These are phyloP conservation scores for Ceratina calcarata DNA, from an alignment of 1,140 invertebrate species.

Conservation along the genomic window DNA sequence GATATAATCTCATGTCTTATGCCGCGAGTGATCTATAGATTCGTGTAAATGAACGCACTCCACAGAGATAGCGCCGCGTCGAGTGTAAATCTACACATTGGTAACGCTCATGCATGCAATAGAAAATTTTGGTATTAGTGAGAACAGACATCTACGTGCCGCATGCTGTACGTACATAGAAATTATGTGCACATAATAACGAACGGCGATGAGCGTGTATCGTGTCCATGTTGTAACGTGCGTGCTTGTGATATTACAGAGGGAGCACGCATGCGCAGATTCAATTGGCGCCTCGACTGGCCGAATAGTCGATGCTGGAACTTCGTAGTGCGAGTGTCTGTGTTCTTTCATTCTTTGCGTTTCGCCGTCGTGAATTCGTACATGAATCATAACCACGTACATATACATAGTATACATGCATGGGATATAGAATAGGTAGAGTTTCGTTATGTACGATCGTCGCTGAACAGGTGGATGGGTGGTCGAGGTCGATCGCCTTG, in stretches of 20 bases:
- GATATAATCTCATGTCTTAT: background rate
- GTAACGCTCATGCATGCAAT: too few relatives aligned
- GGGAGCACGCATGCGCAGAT: constrained; percentile 64
- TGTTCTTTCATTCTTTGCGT: constrained; percentile 26
- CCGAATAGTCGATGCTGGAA: constrained; percentile 70
- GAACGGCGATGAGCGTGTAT: too few relatives aligned
- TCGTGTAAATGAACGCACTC: background rate
- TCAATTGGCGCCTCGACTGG: constrained; percentile 57
- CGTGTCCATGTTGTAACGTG: background rate
- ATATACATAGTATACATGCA: background rate
- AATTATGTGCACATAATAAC: background rate
- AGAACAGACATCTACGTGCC: background rate
- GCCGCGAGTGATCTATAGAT: background rate
- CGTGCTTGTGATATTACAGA: background rate
- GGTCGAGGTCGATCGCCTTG: constrained; percentile 16
- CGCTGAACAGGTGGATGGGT: constrained; percentile 37
- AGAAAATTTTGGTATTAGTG: background rate
- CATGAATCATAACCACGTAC: constrained; percentile 14
- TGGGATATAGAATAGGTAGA: constrained; percentile 14
- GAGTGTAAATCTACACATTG: background rate
- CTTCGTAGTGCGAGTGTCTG: constrained; percentile 51
- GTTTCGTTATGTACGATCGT: constrained; percentile 5
- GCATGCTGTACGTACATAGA: background rate
- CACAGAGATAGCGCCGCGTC: background rate
- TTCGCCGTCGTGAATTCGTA: constrained; percentile 20